Evolutionary conservation across 2,888 invertebrate species (phyloP).

Genomic region (Hypolimnas misippus): DNA sequence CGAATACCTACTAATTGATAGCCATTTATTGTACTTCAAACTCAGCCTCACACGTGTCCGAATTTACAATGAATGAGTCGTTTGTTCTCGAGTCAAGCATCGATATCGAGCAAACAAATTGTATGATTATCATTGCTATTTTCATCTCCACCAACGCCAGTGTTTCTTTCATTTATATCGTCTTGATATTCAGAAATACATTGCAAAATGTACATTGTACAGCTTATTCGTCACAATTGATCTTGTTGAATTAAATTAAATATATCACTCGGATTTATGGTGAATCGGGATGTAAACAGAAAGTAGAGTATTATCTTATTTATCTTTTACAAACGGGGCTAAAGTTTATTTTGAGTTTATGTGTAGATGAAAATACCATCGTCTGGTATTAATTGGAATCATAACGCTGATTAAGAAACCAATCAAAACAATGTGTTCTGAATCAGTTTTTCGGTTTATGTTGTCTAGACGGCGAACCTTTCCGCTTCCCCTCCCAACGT

Average conservation of each 20-base stretch:
- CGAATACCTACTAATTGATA: conserved; percentile 19
- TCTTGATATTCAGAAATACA: conserved; percentile 15
- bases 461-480: conserved; percentile 39
- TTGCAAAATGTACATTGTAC: neutral
- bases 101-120: conserved; percentile 14
- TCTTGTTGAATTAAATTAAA: neutral
- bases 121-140: conserved; percentile 32
- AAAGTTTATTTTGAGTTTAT: too few species aligned
- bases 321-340: too few species aligned
- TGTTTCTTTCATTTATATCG: conserved; percentile 14
- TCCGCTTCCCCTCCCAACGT: conserved; percentile 22
- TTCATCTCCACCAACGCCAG: conserved; percentile 19
- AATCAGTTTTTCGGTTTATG: conserved; percentile 19
- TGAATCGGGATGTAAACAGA: neutral
- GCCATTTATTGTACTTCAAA: conserved; percentile 13
- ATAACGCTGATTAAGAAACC: neutral
- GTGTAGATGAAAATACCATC: too few species aligned
- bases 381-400: too few species aligned
- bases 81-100: conserved; percentile 24
- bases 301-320: neutral
- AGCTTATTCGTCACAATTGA: conserved; percentile 6
- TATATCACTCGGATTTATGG: neutral
- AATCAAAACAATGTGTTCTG: neutral
- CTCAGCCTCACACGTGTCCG: conserved; percentile 26
- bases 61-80: conserved; percentile 30